These are phyloP conservation scores for Gymnarchus niloticus DNA, from an alignment of 2,113 vertebrate genomes.

Conservation along the genomic window DNA sequence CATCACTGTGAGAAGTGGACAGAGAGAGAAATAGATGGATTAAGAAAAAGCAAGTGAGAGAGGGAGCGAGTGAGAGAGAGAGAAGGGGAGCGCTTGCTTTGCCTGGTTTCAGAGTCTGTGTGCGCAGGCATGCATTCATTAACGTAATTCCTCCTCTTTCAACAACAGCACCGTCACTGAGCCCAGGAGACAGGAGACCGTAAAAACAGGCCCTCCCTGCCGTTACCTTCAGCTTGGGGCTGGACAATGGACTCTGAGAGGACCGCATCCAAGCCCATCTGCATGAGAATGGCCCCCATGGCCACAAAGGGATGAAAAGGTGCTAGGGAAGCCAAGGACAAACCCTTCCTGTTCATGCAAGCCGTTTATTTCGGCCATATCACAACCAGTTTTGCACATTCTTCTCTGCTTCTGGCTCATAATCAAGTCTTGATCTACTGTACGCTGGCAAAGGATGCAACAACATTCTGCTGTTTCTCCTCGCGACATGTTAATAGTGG, in stretches of 20 bases:
- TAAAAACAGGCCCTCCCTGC: constrained; percentile 62
- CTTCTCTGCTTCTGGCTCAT: constrained; percentile 33
- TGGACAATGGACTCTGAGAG: constrained; percentile 55
- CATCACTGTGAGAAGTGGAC: constrained; percentile 12
- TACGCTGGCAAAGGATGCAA: background rate
- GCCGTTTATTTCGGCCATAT: constrained; percentile 61
- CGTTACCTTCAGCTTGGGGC: constrained; percentile 50
- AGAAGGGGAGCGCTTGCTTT: constrained; percentile 28
- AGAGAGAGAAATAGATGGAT: background rate
- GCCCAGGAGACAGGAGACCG: constrained; percentile 53
- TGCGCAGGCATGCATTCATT: constrained; percentile 80
- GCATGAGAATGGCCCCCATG: constrained; percentile 64
- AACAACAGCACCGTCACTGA: constrained; percentile 62
- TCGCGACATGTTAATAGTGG: background rate
- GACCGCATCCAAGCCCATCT: constrained; percentile 59
- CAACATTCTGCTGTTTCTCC: background rate
- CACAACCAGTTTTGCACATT: constrained; percentile 55
- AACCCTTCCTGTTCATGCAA: constrained; percentile 58
- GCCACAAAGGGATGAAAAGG: constrained; percentile 69
- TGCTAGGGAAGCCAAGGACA: constrained; percentile 59
- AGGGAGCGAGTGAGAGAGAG: background rate
- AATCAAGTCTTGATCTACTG: too few species aligned
- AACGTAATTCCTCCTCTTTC: constrained; percentile 65
- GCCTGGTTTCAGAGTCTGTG: constrained; percentile 66
- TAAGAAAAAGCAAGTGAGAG: background rate